These are phyloP conservation scores for Melinaea menophilus DNA, from an alignment of 2,888 invertebrate genomes.

Conservation along the genomic window DNA sequence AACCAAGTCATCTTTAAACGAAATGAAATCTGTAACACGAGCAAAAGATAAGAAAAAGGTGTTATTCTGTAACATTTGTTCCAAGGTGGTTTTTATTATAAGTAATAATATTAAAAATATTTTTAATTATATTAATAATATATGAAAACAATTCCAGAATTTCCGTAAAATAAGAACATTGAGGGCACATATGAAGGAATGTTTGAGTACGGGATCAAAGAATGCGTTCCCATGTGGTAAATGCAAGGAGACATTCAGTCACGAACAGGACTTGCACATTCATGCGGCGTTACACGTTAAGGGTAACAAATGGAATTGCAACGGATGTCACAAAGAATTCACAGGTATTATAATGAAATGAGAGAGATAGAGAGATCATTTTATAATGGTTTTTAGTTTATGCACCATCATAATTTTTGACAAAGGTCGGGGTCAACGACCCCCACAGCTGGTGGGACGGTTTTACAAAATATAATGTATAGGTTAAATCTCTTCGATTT, in stretches of 20 bases:
- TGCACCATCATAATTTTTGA: too few species aligned
- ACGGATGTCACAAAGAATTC: conserved; percentile 71
- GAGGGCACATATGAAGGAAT: conserved; percentile 43
- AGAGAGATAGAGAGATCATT: too few species aligned
- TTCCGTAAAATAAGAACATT: conserved; percentile 45
- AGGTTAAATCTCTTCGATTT: too few species aligned
- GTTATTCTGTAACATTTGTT: conserved; percentile 38
- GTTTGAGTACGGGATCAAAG: conserved; percentile 35
- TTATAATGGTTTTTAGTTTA: too few species aligned
- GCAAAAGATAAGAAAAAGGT: conserved; percentile 9
- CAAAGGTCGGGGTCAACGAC: too few species aligned
- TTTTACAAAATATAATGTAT: too few species aligned
- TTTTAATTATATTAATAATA: neutral
- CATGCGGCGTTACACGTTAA: conserved; percentile 67
- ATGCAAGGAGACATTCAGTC: conserved; percentile 67
- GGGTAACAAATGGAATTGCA: conserved; percentile 59
- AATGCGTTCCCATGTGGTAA: conserved; percentile 49
- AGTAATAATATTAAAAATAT: neutral
- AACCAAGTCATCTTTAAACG: neutral
- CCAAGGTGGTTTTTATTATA: conserved; percentile 36
- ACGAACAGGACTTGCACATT: conserved; percentile 66
- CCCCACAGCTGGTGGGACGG: too few species aligned
- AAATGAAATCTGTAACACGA: conserved; percentile 28
- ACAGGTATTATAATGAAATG: conserved; percentile 54
- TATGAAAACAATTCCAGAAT: conserved; percentile 43